Percentiles rank a stretch among this genome's conserved stretches.
These are phyloP conservation scores for Cricetomys ansorgei DNA, from an alignment of 2,113 vertebrate genomes.

Conservation along the genomic window DNA sequence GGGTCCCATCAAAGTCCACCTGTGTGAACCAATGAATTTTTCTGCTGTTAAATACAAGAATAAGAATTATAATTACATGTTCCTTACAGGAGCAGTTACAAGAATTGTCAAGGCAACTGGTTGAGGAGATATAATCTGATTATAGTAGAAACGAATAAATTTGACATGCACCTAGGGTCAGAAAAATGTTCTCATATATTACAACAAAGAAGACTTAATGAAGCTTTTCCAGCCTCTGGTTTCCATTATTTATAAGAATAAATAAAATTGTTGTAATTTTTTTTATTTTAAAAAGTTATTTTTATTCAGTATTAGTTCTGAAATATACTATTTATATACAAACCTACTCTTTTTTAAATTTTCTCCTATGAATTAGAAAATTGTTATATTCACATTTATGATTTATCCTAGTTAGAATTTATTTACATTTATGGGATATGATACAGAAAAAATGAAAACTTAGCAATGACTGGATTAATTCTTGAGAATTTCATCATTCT, in stretches of 20 bases:
- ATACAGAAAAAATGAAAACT: background rate
- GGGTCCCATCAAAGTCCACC: background rate
- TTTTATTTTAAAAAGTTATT: background rate
- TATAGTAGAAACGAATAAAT: background rate
- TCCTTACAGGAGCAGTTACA: background rate
- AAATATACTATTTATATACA: background rate
- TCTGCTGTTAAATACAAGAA: background rate
- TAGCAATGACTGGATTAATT: background rate
- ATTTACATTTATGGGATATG: background rate
- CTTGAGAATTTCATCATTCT: background rate
- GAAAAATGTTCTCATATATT: background rate
- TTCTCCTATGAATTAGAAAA: background rate
- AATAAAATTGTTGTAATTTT: background rate
- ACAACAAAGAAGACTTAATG: background rate
- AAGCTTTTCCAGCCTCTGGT: background rate
- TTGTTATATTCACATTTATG: background rate
- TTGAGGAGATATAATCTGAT: background rate
- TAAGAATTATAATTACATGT: accelerated
- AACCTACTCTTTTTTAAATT: no score
- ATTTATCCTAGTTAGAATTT: background rate
- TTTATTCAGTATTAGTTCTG: background rate
- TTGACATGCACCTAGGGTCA: background rate
- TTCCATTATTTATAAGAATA: background rate
- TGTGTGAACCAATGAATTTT: background rate
- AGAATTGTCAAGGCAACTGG: background rate